Percentiles rank a stretch among this genome's conserved stretches.
Evolutionary conservation across 2,113 vertebrate genomes (phyloP).

Genomic region (Lipotes vexillifer): DNA sequence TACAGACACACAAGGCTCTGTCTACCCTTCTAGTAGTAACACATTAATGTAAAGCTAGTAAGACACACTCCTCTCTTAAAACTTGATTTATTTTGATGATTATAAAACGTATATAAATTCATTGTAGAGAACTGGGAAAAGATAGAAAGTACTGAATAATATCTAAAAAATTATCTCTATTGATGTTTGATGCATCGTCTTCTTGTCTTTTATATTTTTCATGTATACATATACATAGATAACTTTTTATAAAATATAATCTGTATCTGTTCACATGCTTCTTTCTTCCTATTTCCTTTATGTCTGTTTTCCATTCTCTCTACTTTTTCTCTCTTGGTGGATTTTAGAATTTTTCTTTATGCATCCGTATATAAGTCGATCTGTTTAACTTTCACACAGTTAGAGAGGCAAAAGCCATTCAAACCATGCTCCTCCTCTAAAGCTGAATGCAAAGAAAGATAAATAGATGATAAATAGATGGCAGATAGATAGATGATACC

Average conservation of each 20-base stretch:
- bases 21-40: background rate
- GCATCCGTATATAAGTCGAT: background rate
- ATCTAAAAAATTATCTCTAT: background rate
- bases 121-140: background rate
- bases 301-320: background rate
- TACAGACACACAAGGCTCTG: background rate
- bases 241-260: background rate
- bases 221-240: background rate
- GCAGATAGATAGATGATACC: background rate
- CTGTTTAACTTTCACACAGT: background rate
- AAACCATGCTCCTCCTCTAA: background rate
- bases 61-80: background rate
- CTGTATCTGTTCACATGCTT: background rate
- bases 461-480: background rate
- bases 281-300: background rate
- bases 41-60: background rate
- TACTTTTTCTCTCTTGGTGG: background rate
- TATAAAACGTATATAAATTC: background rate
- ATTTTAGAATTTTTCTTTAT: background rate
- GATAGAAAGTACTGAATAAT: background rate
- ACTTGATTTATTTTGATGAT: background rate
- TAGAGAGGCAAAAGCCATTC: background rate
- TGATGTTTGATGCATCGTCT: background rate
- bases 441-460: background rate
- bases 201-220: background rate